phyloP scores from a whole-genome alignment of 2,113 vertebrate species.

The Diphyllodes magnificus region DNA sequence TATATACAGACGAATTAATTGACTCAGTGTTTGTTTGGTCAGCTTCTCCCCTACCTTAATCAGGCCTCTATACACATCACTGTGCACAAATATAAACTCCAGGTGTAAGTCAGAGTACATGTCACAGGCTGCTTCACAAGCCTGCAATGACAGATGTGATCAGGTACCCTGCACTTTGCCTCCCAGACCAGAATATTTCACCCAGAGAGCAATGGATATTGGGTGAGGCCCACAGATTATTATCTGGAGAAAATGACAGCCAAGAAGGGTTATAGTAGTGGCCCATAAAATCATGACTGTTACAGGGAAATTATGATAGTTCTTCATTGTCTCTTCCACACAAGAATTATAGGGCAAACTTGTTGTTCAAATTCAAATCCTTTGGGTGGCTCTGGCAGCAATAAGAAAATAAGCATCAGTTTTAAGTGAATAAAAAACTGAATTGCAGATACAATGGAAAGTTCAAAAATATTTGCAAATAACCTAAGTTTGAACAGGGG shows the following conservation, averaged over 20 bases:
- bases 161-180: neutral
- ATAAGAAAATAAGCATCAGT: neutral
- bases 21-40: neutral
- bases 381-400: neutral
- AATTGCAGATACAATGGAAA: neutral
- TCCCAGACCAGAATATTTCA: neutral
- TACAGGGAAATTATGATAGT: neutral
- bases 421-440: neutral
- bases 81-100: neutral
- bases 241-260: neutral
- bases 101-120: neutral
- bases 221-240: neutral
- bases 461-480: neutral
- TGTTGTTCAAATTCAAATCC: neutral
- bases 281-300: neutral
- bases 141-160: neutral
- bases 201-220: neutral
- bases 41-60: neutral
- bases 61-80: neutral
- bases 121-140: neutral
- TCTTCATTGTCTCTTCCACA: neutral
- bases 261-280: neutral
- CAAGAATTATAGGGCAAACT: neutral
- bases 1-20: neutral
- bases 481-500: neutral